Evolutionary conservation across 2,888 invertebrate species (phyloP).

Genomic region (Drosophila formosana): DNA sequence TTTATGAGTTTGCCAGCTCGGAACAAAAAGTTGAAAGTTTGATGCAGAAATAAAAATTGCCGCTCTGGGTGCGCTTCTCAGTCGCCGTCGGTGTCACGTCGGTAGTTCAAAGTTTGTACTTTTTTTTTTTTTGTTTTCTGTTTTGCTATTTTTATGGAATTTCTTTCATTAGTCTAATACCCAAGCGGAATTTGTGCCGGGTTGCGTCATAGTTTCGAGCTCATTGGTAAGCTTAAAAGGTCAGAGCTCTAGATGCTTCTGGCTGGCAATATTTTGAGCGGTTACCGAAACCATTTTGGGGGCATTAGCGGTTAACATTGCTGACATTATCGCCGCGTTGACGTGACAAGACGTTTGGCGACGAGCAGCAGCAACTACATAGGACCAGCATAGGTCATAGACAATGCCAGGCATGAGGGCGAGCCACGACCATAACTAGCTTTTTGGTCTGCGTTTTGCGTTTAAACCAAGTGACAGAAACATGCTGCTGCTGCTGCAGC

Average conservation of each 20-base stretch:
- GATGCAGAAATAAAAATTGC: slow-evolving; percentile 19
- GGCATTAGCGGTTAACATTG: slow-evolving; percentile 51
- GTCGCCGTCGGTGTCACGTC: background rate
- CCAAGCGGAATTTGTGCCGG: slow-evolving; percentile 49
- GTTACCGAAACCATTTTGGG: slow-evolving; percentile 22
- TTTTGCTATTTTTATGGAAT: slow-evolving; percentile 30
- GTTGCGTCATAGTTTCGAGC: slow-evolving; percentile 35
- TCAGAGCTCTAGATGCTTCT: slow-evolving; percentile 1
- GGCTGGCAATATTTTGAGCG: slow-evolving; percentile 18
- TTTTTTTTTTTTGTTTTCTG: background rate
- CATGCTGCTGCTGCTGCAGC: slow-evolving; percentile 55
- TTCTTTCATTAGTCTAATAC: slow-evolving; percentile 69
- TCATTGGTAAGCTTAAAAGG: slow-evolving; percentile 2
- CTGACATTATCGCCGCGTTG: slow-evolving; percentile 54
- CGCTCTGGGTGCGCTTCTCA: slow-evolving; percentile 23
- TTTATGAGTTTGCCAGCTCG: slow-evolving; percentile 36
- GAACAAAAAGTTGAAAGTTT: slow-evolving; percentile 33
- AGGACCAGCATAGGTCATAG: slow-evolving; percentile 1
- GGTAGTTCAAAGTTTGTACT: slow-evolving; percentile 23
- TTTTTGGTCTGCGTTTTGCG: slow-evolving; percentile 54
- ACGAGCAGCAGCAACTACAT: background rate
- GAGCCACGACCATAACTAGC: slow-evolving; percentile 63
- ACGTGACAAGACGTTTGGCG: slow-evolving; percentile 41
- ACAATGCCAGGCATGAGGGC: slow-evolving; percentile 1
- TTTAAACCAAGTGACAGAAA: slow-evolving; percentile 60